Percentiles rank a stretch among this genome's conserved stretches.
Evolutionary conservation across 2,113 vertebrate genomes (phyloP).

Genomic region (Callocephalon fimbriatum): DNA sequence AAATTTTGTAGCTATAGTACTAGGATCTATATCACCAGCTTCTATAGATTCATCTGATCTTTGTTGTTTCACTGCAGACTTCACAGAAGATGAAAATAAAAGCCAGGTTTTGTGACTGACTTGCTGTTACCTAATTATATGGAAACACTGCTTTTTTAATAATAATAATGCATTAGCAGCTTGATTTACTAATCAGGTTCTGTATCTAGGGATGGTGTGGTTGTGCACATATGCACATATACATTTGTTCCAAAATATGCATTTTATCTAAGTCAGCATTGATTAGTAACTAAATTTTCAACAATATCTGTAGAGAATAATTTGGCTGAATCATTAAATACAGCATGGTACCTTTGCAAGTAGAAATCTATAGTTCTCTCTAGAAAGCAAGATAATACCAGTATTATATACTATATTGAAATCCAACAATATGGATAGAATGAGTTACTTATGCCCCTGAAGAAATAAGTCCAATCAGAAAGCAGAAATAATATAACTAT

Average conservation of each 20-base stretch:
- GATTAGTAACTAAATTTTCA: conserved; percentile 11
- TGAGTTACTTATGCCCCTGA: not conserved
- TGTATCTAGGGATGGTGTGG: not conserved
- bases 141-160: not conserved
- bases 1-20: conserved; percentile 6
- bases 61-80: not conserved
- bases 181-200: conserved; percentile 18
- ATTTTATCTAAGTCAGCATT: conserved; percentile 20
- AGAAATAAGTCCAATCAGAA: not conserved
- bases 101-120: not conserved
- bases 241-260: not conserved
- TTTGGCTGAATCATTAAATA: not conserved
- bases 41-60: not conserved
- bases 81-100: conserved; percentile 8
- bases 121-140: not conserved
- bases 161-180: not conserved
- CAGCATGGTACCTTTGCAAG: not conserved
- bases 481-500: not conserved
- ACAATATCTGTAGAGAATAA: not conserved
- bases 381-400: not conserved
- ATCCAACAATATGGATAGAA: not conserved
- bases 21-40: not conserved
- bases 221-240: not conserved
- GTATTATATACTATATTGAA: not conserved
- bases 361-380: not conserved